A percentile compares a stretch with the other conserved stretches of the same genome.
These are phyloP conservation scores for Periophthalmus magnuspinnatus DNA, from an alignment of 2,797 vertebrate species.

Conservation along the genomic window DNA sequence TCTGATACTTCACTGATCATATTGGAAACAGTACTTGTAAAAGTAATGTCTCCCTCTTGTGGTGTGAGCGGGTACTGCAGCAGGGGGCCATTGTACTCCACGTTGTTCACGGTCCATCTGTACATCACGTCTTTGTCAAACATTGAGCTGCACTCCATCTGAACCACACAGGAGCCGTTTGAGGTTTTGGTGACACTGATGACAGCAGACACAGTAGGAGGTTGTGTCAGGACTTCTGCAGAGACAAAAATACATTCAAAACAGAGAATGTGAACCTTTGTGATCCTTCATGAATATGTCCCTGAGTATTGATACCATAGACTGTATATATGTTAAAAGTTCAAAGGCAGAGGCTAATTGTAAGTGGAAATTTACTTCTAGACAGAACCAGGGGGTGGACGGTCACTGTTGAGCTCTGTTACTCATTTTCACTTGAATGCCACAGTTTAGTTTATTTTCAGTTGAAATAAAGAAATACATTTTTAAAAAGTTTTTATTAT, in stretches of 20 bases:
- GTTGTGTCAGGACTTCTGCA: conserved; percentile 11
- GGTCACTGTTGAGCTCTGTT: too few relatives aligned
- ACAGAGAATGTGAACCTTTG: not conserved
- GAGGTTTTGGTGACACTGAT: rapidly evolving
- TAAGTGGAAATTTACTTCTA: too few relatives aligned
- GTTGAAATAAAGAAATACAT: too few relatives aligned
- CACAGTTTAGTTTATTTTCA: too few relatives aligned
- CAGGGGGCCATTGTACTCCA: not conserved
- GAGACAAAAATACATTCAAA: not conserved
- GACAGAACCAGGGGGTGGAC: too few relatives aligned
- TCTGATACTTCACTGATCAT: rapidly evolving
- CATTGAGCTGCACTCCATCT: not conserved
- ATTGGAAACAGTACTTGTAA: conserved; percentile 48
- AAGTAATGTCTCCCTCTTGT: not conserved
- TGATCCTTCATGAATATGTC: too few relatives aligned
- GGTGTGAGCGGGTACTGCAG: not conserved
- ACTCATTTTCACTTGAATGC: too few relatives aligned
- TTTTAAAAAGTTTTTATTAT: too few relatives aligned
- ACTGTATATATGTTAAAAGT: too few relatives aligned
- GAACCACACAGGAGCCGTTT: conserved; percentile 28
- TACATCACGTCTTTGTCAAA: too few relatives aligned
- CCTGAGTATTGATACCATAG: too few relatives aligned
- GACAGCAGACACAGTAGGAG: rapidly evolving
- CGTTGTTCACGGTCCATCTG: conserved; percentile 28
- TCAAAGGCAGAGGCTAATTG: too few relatives aligned